Evolutionary conservation across 2,888 invertebrate species (phyloP), one percentile per base, ranked within the genome.

Genomic region (Xestia c-nigrum): DNA sequence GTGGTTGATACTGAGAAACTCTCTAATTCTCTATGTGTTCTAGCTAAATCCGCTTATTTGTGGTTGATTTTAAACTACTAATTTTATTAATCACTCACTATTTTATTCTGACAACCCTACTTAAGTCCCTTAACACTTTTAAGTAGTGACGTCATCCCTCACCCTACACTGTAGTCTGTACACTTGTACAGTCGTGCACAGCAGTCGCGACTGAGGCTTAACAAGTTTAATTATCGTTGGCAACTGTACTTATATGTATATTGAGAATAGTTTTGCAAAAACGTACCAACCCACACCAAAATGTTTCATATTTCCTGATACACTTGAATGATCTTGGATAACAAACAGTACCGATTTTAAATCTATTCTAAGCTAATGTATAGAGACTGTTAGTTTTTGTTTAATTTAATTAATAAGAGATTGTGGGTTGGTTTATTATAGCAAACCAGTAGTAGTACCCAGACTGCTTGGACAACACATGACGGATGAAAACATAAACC

Each of bases 141-240:
- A 72, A 78, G 50, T 55, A 64, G 46, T 80, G 76, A 77, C 76
- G 72, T 77, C 80, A 81, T 40, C 31, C 24, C 16, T 38, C 63
- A 46, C 50, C 63, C 63, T 66, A 64, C 73, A 43, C 31, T 50
- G 64, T 43, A 64, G 64, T 43, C 64, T 43, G 43, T 64, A 64
- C 64, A 64, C n/a, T 43, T 61, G 69, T 85, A 80, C 76, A 80
- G 78, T 83, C 85, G 88, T 89, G 50, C 43, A 52, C 16, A 47
- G 47, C 24, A 46, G 87, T 87, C 77, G 80, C 82, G 31, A 87
- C 85, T 10, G 24, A 3, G 88, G 76, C 89, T 89, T 89, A 89
- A 88, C 87, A 88, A 90, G 89, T 90, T 92, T 92, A 92, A 92
- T 92, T 91, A 91, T 84, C 75, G 81, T 83, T 70, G 80, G 81